Conservation (phyloP, 2,113 vertebrate genomes). For the Solenodon paradoxus region DNA sequence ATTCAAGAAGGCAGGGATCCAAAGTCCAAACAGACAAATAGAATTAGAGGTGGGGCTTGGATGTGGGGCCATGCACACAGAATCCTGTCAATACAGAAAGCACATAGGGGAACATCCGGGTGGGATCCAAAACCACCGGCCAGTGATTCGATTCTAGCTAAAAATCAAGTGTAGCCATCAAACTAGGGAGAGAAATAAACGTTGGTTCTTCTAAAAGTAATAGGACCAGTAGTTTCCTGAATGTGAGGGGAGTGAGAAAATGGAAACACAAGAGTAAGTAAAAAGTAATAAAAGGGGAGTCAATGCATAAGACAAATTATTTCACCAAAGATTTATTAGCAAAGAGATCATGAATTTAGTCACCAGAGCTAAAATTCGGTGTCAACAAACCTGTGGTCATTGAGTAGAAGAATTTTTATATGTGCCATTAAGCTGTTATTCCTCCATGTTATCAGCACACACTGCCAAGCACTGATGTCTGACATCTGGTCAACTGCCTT, state of each 20-base stretch:
- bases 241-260: too few relatives aligned
- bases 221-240: not conserved
- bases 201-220: not conserved
- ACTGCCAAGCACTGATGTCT: too few relatives aligned
- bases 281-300: not conserved
- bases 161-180: not conserved
- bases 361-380: not conserved
- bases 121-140: not conserved
- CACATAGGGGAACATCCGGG: not conserved
- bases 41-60: not conserved
- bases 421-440: not conserved
- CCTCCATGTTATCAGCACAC: not conserved
- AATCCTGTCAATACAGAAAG: not conserved
- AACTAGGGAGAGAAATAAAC: not conserved
- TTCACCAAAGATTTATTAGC: not conserved
- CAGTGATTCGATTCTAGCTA: not conserved
- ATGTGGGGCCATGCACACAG: not conserved
- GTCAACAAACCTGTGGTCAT: not conserved
- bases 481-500: not conserved
- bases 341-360: not conserved
- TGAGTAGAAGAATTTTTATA: not conserved
- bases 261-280: not conserved
- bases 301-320: not conserved
- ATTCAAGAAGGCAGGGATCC: not conserved
- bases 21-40: not conserved